Base-by-base conservation (phyloP, 92 coral and sea anemone species). In the Zoanthus solanderi region DNA sequence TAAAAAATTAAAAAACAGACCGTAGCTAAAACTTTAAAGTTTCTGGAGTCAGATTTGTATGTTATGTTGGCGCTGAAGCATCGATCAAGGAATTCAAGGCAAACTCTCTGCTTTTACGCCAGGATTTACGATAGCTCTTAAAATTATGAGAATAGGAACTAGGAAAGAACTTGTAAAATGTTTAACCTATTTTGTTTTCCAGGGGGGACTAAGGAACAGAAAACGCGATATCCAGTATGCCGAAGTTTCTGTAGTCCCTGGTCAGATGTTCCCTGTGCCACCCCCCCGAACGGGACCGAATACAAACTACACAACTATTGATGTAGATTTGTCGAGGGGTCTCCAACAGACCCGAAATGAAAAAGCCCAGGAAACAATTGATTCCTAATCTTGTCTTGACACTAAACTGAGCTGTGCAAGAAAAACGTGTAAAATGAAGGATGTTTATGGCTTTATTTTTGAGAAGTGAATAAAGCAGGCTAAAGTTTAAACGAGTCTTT, bases 291-390 rank as follows among this genome's bases (percentile, higher is more conserved):
- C 89, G 46, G 29, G 58, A 53, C 92, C 91, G 34, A 87, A 86
- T 84, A 87, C 98, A 11, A 92, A 95, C 45, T 95, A 95, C 50
- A 95, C 98, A 2, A 93, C 88, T 9, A 95, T 95, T 12, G 94
- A 95, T 82, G 98, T 93, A 80, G 96, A 93, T 53, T 87, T 94
- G 58, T 93, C 98, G 1, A 88, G 92, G 78, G 98, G 96, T 1
- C 76, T 95, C 60, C 76, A 86, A 28, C 89, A 93, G 78, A 93
- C 94, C 9, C 88, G 93, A 30, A 78, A 93, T 78, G 95, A 48
- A 82, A 89, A 47, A 85, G 84, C 80, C 17, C 80, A 71, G 15
- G 68, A 66, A 72, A 72, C 57, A 12, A 53, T 84, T 31, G 71
- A 84, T 72, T 84, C 80, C 32, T 84, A 54, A 84, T 9, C 17